Evolutionary conservation across 2,113 vertebrate genomes (phyloP).

Genomic region (Chaetodon auriga): DNA sequence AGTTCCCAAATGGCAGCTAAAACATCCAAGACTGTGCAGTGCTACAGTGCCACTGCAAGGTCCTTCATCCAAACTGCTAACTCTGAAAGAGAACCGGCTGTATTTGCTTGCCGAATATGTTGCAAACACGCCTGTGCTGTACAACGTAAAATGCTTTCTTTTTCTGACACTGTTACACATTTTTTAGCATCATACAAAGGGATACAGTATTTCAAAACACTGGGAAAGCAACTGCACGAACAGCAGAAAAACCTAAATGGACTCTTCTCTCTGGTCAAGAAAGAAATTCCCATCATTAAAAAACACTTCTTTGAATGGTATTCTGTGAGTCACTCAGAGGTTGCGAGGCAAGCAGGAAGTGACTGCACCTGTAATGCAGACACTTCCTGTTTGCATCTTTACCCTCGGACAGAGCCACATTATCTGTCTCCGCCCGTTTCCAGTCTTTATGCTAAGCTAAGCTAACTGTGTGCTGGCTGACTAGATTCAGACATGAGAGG

Average conservation of each 20-base stretch:
- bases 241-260: neutral
- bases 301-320: neutral
- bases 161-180: neutral
- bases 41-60: constrained; percentile 24
- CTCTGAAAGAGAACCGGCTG: constrained; percentile 44
- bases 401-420: neutral
- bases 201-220: constrained; percentile 43
- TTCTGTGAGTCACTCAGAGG: neutral
- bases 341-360: neutral
- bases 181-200: constrained; percentile 51
- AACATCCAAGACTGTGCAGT: constrained; percentile 29
- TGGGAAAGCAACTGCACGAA: constrained; percentile 10
- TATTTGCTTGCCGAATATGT: constrained; percentile 13
- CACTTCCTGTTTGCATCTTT: no score
- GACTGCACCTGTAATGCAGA: neutral
- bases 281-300: neutral
- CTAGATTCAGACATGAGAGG: neutral
- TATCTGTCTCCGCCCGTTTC: neutral
- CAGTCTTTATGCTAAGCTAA: no score
- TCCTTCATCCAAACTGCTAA: constrained; percentile 34
- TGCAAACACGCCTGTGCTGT: constrained; percentile 47
- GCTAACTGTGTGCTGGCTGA: neutral
- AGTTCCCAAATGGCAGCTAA: constrained; percentile 74
- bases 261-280: neutral
- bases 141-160: constrained; percentile 28